These are phyloP conservation scores for Cephalopachus bancanus DNA, from an alignment of 2,797 vertebrate species.

Conservation along the genomic window DNA sequence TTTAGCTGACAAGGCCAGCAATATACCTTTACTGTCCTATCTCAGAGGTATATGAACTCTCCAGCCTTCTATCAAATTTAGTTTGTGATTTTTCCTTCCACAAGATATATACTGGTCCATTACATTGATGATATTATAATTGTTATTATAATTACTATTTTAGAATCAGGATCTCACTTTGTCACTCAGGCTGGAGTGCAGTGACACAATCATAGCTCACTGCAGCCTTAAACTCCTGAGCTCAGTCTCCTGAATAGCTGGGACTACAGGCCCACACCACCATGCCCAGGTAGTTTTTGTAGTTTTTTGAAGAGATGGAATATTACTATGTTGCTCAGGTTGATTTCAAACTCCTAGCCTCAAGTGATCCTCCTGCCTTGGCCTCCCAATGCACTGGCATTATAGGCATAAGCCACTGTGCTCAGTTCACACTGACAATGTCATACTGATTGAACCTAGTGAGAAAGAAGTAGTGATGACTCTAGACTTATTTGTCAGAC, in stretches of 20 bases:
- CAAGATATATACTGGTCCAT: background rate
- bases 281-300: too few relatives aligned
- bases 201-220: background rate
- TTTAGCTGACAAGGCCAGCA: background rate
- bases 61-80: background rate
- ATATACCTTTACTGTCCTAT: background rate
- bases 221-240: background rate
- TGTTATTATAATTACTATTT: background rate
- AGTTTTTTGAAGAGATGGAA: too few relatives aligned
- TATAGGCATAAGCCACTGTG: too few relatives aligned
- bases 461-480: too few relatives aligned
- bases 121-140: background rate
- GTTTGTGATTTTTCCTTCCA: background rate
- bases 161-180: background rate
- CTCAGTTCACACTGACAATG: too few relatives aligned
- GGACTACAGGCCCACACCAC: too few relatives aligned
- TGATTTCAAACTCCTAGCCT: too few relatives aligned
- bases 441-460: too few relatives aligned
- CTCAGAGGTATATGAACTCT: background rate
- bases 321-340: too few relatives aligned
- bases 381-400: too few relatives aligned
- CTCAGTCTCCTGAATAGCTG: background rate
- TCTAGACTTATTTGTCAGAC: too few relatives aligned
- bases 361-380: too few relatives aligned
- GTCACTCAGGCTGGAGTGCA: background rate